Base-by-base conservation (phyloP, 2,888 invertebrate genomes). In the Acleris holmiana region DNA sequence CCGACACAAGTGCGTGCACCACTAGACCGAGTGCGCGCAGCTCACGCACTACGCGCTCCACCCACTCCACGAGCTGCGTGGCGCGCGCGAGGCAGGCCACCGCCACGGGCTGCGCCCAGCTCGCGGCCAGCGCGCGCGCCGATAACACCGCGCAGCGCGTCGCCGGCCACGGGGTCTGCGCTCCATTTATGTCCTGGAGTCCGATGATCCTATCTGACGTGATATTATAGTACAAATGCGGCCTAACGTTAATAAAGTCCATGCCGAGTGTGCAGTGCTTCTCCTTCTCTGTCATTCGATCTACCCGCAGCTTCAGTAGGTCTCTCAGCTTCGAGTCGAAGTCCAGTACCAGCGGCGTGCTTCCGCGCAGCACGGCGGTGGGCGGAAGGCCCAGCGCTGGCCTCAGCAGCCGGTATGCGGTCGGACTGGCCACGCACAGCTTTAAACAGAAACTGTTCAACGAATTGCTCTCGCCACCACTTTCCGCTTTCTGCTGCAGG, bases 201-300 rank as follows among this genome's bases (percentile, higher is more conserved):
- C 63, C 63, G 4, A 63, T 23, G 8, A 63, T 63, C 35, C 63
- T 51, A 18, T 63, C 63, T 5, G 23, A 51, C 13, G 51, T 63
- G 23, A 63, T 63, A 21, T 63, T 57, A 23, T 63, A 63, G 35
- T 58, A 63, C 25, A 63, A 8, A 18, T 51, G 35, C 13, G 35
- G 35, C 23, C 51, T 47, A 1, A 51, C 51, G 23, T 51, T 57
- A 8, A 57, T 40, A 7, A 51, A 17, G 5, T 58, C 40, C 4
- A 63, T 18, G 19, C 57, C 19, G 46, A 63, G 50, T 10, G 63
- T 53, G 47, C 63, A 63, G 7, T 51, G 51, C 15, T 19, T 63
- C 25, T 63, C 57, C 5, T 10, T 7, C 2, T 57, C 40, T 2
- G 57, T 63, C 63, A 63, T 63, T 8, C 40, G 40, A 13, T 53